Conservation (phyloP, 2,797 vertebrate species). For the Hyperoplus lanceolatus region DNA sequence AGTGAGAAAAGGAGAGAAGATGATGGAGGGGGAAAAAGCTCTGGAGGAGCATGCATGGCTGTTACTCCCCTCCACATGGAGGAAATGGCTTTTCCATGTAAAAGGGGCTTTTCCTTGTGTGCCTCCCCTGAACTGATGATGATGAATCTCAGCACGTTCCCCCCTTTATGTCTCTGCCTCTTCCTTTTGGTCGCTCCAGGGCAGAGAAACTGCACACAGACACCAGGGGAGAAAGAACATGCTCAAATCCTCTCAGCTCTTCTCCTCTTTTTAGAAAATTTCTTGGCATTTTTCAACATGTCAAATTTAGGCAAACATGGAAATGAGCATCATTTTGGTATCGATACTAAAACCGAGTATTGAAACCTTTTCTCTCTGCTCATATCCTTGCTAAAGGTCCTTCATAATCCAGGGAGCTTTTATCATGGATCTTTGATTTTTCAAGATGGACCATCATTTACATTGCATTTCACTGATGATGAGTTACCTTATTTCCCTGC, state of each 20-base stretch:
- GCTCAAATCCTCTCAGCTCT: constrained; percentile 33
- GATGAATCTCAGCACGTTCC: constrained; percentile 75
- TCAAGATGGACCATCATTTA: constrained; percentile 20
- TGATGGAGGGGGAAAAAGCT: constrained; percentile 23
- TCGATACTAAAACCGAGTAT: not conserved
- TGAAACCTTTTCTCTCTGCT: not conserved
- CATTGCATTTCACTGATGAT: constrained; percentile 23
- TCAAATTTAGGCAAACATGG: not conserved
- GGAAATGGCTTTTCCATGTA: constrained; percentile 72
- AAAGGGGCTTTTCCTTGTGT: constrained; percentile 66
- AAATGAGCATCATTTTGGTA: not conserved
- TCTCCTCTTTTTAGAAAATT: constrained; percentile 5
- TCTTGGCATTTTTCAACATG: constrained; percentile 7
- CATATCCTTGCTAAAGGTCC: not conserved
- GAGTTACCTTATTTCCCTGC: constrained; percentile 8
- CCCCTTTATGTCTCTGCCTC: constrained; percentile 43
- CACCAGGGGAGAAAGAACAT: constrained; percentile 46
- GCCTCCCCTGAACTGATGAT: constrained; percentile 64
- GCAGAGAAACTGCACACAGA: constrained; percentile 65
- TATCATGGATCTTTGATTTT: constrained; percentile 3
- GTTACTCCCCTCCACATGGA: constrained; percentile 71
- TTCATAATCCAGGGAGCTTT: not conserved
- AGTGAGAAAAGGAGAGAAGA: constrained; percentile 19
- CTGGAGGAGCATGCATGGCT: constrained; percentile 46
- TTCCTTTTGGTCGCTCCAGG: constrained; percentile 63